phyloP scores from a whole-genome alignment of 92 coral and sea anemone genomes.

The Phenganax subtilis region DNA sequence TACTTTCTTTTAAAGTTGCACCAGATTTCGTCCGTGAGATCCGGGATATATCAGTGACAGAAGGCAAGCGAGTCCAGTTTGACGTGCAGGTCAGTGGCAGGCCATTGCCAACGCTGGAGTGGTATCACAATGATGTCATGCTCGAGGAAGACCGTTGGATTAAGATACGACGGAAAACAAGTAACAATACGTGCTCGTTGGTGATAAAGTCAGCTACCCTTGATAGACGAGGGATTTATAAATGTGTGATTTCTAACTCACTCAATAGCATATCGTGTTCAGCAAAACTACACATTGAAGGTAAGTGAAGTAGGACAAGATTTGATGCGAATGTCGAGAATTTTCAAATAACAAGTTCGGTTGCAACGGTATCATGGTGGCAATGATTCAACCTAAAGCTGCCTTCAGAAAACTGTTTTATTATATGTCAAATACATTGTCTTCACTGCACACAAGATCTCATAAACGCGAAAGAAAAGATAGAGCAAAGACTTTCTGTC shows the following conservation, averaged over 20 bases:
- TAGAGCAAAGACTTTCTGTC: too few relatives aligned
- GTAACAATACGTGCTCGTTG: conserved; percentile 2
- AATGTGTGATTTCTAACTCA: conserved; percentile 25
- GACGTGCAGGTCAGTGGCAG: conserved; percentile 83
- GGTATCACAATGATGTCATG: conserved; percentile 67
- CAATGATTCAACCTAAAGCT: not conserved
- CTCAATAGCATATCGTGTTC: conserved; percentile 20
- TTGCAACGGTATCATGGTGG: too few relatives aligned
- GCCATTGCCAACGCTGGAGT: conserved; percentile 73
- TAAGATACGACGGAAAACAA: conserved; percentile 11
- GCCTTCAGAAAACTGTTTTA: too few relatives aligned
- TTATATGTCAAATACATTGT: too few relatives aligned
- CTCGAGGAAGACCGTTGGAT: conserved; percentile 40
- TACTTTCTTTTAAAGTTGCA: conserved; percentile 20
- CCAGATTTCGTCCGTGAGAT: conserved; percentile 37
- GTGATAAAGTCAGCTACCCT: conserved; percentile 11
- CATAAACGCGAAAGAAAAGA: too few relatives aligned
- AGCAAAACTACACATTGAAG: conserved; percentile 23
- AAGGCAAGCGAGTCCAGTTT: conserved; percentile 61
- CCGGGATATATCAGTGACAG: conserved; percentile 26
- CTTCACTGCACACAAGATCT: too few relatives aligned
- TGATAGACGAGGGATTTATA: conserved; percentile 23
- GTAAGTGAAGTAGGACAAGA: not conserved
- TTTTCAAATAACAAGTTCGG: too few relatives aligned
- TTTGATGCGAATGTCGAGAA: too few relatives aligned